These are phyloP conservation scores for Drosophila repletoides DNA, from an alignment of 1,140 invertebrate genomes.

Conservation along the genomic window DNA sequence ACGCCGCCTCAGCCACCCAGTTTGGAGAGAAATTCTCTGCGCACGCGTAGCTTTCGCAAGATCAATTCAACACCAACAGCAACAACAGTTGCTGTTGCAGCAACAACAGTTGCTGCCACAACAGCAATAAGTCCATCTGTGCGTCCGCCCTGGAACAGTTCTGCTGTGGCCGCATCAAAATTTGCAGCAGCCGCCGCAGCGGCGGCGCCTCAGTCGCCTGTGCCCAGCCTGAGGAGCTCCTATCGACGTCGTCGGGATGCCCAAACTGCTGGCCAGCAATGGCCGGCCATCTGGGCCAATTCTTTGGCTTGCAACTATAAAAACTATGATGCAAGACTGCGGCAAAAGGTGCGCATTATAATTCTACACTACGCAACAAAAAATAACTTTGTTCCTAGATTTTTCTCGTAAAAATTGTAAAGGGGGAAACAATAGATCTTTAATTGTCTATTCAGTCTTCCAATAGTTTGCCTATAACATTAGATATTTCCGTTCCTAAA, in stretches of 20 bases:
- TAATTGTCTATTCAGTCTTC: too few relatives aligned
- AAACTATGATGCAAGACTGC: conserved; percentile 74
- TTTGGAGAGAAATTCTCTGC: conserved; percentile 57
- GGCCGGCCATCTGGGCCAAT: conserved; percentile 71
- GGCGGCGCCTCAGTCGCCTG: conserved; percentile 46
- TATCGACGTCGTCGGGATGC: conserved; percentile 69
- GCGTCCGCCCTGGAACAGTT: conserved; percentile 84
- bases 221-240: conserved; percentile 58
- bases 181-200: conserved; percentile 53
- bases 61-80: conserved; percentile 7
- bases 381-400: too few relatives aligned
- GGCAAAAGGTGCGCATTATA: conserved; percentile 67
- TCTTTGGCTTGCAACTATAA: conserved; percentile 68
- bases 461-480: too few relatives aligned
- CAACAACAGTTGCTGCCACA: conserved; percentile 7
- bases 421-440: too few relatives aligned
- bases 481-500: too few relatives aligned
- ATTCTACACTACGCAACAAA: conserved; percentile 44
- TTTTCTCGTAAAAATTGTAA: too few relatives aligned
- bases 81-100: conserved; percentile 2
- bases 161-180: conserved; percentile 64
- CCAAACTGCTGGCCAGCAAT: conserved; percentile 60
- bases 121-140: conserved; percentile 31
- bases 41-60: conserved; percentile 58
- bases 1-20: conserved; percentile 19